A percentile compares a stretch with the other conserved stretches of the same genome.
These are phyloP conservation scores for Ceratosolen solmsi DNA, from an alignment of 1,140 invertebrate genomes.

Conservation along the genomic window DNA sequence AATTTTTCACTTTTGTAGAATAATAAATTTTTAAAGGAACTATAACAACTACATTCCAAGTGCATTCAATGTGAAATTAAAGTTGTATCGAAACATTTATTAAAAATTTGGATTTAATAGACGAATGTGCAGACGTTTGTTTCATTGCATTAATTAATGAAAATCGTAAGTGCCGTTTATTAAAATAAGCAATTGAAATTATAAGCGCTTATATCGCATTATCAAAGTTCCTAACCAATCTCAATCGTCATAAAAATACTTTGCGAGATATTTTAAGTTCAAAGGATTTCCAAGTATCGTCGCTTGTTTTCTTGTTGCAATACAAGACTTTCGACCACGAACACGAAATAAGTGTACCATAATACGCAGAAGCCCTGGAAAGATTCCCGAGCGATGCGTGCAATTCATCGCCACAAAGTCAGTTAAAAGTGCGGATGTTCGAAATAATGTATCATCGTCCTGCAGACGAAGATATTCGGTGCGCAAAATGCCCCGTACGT, in stretches of 20 bases:
- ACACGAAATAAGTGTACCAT: neutral
- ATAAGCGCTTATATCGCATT: too few relatives aligned
- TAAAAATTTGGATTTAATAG: too few relatives aligned
- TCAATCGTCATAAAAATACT: neutral
- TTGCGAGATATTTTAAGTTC: neutral
- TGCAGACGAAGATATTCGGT: neutral
- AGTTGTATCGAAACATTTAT: too few relatives aligned
- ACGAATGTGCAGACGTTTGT: too few relatives aligned
- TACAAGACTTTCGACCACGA: neutral
- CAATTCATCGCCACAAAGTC: neutral
- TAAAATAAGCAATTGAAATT: too few relatives aligned
- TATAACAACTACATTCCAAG: too few relatives aligned
- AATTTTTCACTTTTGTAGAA: too few relatives aligned
- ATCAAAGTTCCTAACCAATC: neutral
- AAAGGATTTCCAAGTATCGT: neutral
- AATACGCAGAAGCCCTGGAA: neutral
- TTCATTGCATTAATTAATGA: too few relatives aligned
- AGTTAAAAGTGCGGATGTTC: constrained; percentile 25
- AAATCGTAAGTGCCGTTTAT: too few relatives aligned
- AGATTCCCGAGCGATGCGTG: neutral
- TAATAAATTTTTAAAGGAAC: too few relatives aligned
- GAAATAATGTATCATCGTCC: constrained; percentile 23
- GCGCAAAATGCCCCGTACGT: neutral
- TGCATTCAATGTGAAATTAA: too few relatives aligned
- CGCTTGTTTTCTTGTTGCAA: neutral